These are phyloP conservation scores for Xenopus borealis DNA, from an alignment of 2,113 vertebrate genomes.

Conservation along the genomic window DNA sequence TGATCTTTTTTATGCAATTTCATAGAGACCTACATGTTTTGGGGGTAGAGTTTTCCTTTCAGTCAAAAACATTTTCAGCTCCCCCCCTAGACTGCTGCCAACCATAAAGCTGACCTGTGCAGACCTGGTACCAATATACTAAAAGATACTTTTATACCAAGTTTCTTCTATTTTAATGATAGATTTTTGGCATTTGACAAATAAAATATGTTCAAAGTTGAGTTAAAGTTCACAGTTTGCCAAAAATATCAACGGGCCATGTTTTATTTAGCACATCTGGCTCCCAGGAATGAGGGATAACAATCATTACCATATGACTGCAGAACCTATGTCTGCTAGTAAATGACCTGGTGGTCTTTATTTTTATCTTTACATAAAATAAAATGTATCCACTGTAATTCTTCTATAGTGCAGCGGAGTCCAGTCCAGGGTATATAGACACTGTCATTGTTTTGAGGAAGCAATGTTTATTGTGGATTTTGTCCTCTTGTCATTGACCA, in stretches of 20 bases:
- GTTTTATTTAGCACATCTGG: conserved; percentile 28
- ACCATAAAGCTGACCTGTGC: too few species aligned
- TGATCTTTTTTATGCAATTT: too few species aligned
- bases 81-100: too few species aligned
- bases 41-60: too few species aligned
- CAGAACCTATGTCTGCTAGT: conserved; percentile 13
- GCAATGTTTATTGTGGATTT: too few species aligned
- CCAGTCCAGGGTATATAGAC: too few species aligned
- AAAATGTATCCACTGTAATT: conserved; percentile 1
- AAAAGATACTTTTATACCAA: neutral
- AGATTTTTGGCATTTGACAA: conserved; percentile 9
- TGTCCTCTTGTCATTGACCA: too few species aligned
- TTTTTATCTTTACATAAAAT: neutral
- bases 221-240: neutral
- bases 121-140: too few species aligned
- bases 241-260: conserved; percentile 24
- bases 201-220: neutral
- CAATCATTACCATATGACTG: conserved; percentile 13
- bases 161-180: conserved; percentile 3
- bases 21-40: too few species aligned
- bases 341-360: conserved; percentile 17
- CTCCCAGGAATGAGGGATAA: conserved; percentile 1
- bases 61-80: too few species aligned
- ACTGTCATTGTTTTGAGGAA: too few species aligned
- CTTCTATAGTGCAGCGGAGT: too few species aligned